Conservation (phyloP, 2,888 invertebrate species). For the Amphipoea oculea region DNA sequence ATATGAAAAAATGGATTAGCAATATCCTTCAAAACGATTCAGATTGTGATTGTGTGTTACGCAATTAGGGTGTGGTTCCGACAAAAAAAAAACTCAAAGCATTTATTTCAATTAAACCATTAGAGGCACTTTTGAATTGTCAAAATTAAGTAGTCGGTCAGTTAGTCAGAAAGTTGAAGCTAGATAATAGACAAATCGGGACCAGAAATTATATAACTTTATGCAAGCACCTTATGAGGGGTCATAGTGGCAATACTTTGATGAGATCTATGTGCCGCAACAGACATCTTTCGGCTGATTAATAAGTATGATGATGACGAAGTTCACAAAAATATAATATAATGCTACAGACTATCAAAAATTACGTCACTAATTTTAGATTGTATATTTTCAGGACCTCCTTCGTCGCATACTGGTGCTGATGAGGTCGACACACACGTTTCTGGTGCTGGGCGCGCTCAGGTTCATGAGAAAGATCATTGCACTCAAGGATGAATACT, state of each 20-base stretch:
- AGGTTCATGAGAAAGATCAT: conserved; percentile 99
- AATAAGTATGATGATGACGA: not conserved
- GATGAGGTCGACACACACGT: conserved; percentile 99
- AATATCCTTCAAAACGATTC: not conserved
- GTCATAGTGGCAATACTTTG: not conserved
- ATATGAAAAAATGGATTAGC: not conserved
- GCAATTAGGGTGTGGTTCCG: not conserved
- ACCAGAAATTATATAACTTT: not conserved
- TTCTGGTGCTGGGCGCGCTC: conserved; percentile 98
- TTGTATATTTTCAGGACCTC: conserved; percentile 92
- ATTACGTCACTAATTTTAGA: not conserved
- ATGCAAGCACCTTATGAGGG: not conserved
- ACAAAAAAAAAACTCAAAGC: not conserved
- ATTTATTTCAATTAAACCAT: too few relatives aligned
- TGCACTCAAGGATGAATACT: conserved; percentile 99
- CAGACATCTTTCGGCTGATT: too few relatives aligned
- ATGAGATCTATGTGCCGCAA: not conserved
- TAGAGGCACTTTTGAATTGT: too few relatives aligned
- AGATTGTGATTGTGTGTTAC: not conserved
- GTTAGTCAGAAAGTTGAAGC: too few relatives aligned
- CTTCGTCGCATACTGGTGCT: conserved; percentile 98
- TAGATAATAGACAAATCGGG: not conserved
- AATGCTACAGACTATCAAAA: not conserved
- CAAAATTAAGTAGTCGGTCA: too few relatives aligned
- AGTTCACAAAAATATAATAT: not conserved